A percentile compares a stretch with the other conserved stretches of the same genome.
Evolutionary conservation across 2,888 invertebrate species (phyloP).

Genomic region (Liodrosophila aerea): DNA sequence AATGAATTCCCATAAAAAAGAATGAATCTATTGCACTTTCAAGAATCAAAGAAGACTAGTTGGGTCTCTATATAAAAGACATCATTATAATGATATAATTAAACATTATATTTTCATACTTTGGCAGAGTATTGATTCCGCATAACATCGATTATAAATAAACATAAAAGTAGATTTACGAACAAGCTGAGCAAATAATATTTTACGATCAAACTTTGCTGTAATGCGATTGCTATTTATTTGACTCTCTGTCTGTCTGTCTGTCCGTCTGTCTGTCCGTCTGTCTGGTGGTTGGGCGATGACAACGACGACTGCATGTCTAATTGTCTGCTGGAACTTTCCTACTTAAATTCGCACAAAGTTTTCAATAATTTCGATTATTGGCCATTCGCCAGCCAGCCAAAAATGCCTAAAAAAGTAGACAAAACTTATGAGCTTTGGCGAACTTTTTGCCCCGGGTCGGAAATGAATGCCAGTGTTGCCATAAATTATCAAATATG

Average conservation of each 20-base stretch:
- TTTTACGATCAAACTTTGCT: conserved; percentile 45
- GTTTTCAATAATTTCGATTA: conserved; percentile 81
- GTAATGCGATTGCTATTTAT: conserved; percentile 49
- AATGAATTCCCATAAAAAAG: no score
- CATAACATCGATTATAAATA: conserved; percentile 56
- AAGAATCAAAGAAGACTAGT: no score
- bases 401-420: conserved; percentile 5
- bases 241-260: conserved; percentile 56
- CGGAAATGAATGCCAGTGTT: conserved; percentile 79
- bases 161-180: conserved; percentile 30
- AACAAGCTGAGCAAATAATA: not conserved
- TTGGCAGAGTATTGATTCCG: no score
- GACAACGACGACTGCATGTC: conserved; percentile 59
- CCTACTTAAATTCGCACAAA: conserved; percentile 74
- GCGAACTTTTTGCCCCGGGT: conserved; percentile 43
- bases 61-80: no score
- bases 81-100: no score
- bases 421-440: conserved; percentile 41
- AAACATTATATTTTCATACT: no score
- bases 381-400: conserved; percentile 78
- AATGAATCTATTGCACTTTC: no score
- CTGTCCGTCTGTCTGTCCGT: not conserved
- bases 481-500: conserved; percentile 80
- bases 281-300: conserved; percentile 13
- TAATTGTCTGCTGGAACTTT: conserved; percentile 66